Evolutionary conservation across 2,888 invertebrate species (phyloP), one percentile per base, ranked within the genome.

Genomic region (Drosophila aldrichi): DNA sequence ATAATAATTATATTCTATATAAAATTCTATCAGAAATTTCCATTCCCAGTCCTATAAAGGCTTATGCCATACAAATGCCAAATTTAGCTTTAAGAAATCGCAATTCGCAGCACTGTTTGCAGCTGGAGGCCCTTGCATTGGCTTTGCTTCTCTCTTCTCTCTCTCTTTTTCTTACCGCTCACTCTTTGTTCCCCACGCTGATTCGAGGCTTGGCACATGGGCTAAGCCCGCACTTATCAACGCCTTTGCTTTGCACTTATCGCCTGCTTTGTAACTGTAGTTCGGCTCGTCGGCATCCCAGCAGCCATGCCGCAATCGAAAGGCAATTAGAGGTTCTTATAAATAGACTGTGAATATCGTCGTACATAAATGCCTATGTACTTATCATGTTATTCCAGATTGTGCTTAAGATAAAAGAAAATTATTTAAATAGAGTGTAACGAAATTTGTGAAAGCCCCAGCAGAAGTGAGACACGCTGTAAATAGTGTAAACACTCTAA

Each of bases 401-500:
- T 48, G 57, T 57, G 64, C 34, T 55, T 18, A 25, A 57, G 48
- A 51, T 43, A 56, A 55, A 43, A 52, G 40, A 51, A 41, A 43
- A 32, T 22, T 7, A 55, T 12, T 34, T 18, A 51, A 41, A 51
- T 60, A 56, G 58, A 62, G 61, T 41, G 64, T 74, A 61, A 77
- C 79, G 79, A 70, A 57, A 68, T 36, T 66, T 77, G 77, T 77
- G 75, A 77, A 77, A 79, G 75, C 66, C 51, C 49, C 48, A 14
- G 29, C 36, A 22, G 36, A 16, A 36, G 34, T 16, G 63, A 61
- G 65, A 77, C 51, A 46, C 25, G 46, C 46, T 9, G 46, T 7
- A 25, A 25, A 25, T 8, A 0, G 8, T 29, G 29, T 10, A 48
- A 48, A 60, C 68, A 60, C 40, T 62, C 59, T 66, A 74, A 74